Base-by-base conservation (phyloP, 2,113 vertebrate species). In the Alectura lathami region DNA sequence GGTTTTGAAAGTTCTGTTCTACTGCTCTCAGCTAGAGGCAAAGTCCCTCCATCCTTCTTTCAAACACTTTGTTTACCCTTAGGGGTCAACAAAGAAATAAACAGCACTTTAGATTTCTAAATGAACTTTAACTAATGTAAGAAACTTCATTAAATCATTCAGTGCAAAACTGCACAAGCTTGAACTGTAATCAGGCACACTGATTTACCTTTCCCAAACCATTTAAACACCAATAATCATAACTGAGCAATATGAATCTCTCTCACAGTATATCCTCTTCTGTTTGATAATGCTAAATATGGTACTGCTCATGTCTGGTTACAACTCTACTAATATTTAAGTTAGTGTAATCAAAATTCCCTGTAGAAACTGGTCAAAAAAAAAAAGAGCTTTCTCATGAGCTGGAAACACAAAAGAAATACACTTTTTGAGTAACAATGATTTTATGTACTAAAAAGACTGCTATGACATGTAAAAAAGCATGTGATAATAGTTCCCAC, bases 391-490 rank as follows among this genome's bases (percentile, higher is more conserved):
- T 94, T 72, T 88, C 88, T 90, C 45, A 66, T 7, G 8, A 89
- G 45, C 34, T 85, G 67, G 32, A 92, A 94, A 72, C 22, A 76
- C 27, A 84, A 62, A 53, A 87, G 66, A 87, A 95, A 80, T 68
- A 76, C 62, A 74, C 8, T 40, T 51, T 93, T 95, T 93, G 77
- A 88, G 89, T 94, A 92, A 72, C 36, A 59, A 43, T 84, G 76
- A 96, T 68, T 96, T 96, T 88, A 90, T 70, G 56, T 30, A 53
- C 34, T 89, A 93, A 51, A 95, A 94, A 86, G 79, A 88, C 67
- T 90, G 60, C 73, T 92, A 59, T 64, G n/a, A 92, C 34, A 84
- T 29, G 56, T 10, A 51, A 40, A 91, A 92, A 92, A 3, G 26
- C 30, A 59, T 29, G 12, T 17, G 70, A 56, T 22, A 54, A 69